Evolutionary conservation across 2,888 invertebrate genomes (phyloP), one percentile per base, ranked within the genome.

Genomic region (Beris chalybata): DNA sequence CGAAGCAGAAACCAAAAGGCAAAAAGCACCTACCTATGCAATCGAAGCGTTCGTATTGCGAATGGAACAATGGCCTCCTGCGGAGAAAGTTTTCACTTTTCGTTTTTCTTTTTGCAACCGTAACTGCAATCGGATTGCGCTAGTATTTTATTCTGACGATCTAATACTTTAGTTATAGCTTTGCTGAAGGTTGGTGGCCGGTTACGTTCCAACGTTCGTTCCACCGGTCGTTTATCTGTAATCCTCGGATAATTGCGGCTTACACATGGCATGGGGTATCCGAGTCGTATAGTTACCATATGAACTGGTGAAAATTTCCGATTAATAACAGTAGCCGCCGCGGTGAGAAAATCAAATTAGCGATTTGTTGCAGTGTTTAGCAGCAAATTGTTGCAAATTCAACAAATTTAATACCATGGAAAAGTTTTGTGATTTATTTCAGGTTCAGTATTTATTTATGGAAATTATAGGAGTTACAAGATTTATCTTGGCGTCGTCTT

Each of bases 11-110:
- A 58, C 45, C 47, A 22, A 38, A 38, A 48, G 15, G 15, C 15
- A 48, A 48, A n/a, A n/a, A 6, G 5, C 7, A 48, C 11, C 15
- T n/a, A 13, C 15, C 48, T 15, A 48, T 13, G 7, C n/a, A 15
- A 48, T 48, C 6, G 13, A 11, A 15, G n/a, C 12, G 15, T 15
- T 48, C n/a, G 22, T 4, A 58, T 56, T 56, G 7, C 45, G 30
- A 45, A 12, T 45, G 44, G 22, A 58, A 58, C 58, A 58, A 58
- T 45, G 45, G 45, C 29, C 58, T 45, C 45, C 58, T 58, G 44
- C 45, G 47, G 58, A 45, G 58, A 58, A 58, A 58, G 58, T 58
- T 58, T 58, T 47, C 58, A 58, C 58, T 45, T 58, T 58, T 58
- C 30, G 45, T 45, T 58, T 45, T 45, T 58, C 15, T 9, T 56